phyloP scores from a whole-genome alignment of 2,113 vertebrate genomes.

The Menidia beryllina region DNA sequence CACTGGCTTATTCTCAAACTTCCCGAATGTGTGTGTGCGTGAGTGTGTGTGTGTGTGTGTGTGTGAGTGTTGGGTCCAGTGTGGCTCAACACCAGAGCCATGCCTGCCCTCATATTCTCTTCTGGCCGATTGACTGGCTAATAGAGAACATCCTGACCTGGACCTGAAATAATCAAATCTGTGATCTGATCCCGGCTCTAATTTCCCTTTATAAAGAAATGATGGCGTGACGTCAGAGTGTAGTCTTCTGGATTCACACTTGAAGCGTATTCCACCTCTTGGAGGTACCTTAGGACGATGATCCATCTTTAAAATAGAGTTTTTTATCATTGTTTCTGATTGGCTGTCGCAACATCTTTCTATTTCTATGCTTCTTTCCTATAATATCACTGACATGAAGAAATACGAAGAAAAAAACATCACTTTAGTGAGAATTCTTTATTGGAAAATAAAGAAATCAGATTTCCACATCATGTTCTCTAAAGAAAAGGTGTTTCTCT shows the following conservation, averaged over 20 bases:
- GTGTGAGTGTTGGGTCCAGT: conserved; percentile 1
- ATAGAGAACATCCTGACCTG: conserved; percentile 83
- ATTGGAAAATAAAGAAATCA: background rate
- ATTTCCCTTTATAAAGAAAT: conserved; percentile 72
- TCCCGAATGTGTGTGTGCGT: conserved; percentile 54
- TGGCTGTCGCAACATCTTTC: background rate
- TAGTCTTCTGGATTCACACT: conserved; percentile 53
- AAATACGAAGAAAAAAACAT: background rate
- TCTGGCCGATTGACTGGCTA: conserved; percentile 68
- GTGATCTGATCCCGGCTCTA: conserved; percentile 74
- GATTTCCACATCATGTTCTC: too few species aligned
- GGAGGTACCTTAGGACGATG: background rate
- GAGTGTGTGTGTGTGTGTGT: conserved; percentile 6
- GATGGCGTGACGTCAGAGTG: conserved; percentile 52
- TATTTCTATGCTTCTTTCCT: too few species aligned
- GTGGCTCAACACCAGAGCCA: conserved; percentile 38
- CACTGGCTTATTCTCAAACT: conserved; percentile 46
- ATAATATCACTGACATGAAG: background rate
- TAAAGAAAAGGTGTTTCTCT: background rate
- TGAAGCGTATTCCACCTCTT: background rate
- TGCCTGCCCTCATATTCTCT: conserved; percentile 46
- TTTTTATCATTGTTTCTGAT: conserved; percentile 1
- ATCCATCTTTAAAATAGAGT: background rate
- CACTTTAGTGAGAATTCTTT: background rate
- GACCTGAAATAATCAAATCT: conserved; percentile 80